Evolutionary conservation across 2,888 invertebrate genomes (phyloP), one percentile per base, ranked within the genome.

Genomic region (Torymus texanus): DNA sequence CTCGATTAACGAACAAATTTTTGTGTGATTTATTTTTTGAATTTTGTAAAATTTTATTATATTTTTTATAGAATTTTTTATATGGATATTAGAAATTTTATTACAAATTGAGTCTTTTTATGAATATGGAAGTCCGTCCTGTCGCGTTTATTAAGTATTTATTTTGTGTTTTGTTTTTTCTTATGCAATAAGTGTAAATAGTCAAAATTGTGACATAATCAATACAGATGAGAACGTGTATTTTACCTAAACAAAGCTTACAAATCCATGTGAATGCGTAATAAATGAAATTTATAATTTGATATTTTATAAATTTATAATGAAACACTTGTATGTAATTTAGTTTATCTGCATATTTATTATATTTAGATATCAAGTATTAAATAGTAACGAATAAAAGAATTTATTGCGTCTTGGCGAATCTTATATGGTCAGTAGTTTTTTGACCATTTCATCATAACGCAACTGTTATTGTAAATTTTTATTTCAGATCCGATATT

Each of bases 291-390:
- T 50, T 68, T 13, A 65, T 58, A 29, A 53, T 62, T 79, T 75
- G 51, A 79, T 72, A 79, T 72, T 67, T 76, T 79, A 63, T 63
- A 65, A 55, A 75, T 75, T 72, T 59, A 75, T 18, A 75, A 59
- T 68, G 18, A 78, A 24, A 75, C 55, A 53, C 21, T 75, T 68
- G 62, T 62, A 73, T 50, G 24, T 67, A 55, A 75, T 59, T 79
- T 78, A 73, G 73, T 80, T 67, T 55, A 29, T 75, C 58, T 29
- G 63, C 71, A 56, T 79, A 61, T 77, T 85, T 82, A 83, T 82
- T 83, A 84, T 29, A 85, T 29, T 67, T 75, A 78, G 66, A 56
- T 71, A 80, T 63, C 24, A 62, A 75, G 61, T 74, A 75, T 75
- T 61, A 66, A 75, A n/a, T 62, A 51, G 21, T 53, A 75, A 24